Evolutionary conservation across 2,113 vertebrate species (phyloP), one percentile per base, ranked within the genome.

Genomic region (Zosterops hypoxanthus): DNA sequence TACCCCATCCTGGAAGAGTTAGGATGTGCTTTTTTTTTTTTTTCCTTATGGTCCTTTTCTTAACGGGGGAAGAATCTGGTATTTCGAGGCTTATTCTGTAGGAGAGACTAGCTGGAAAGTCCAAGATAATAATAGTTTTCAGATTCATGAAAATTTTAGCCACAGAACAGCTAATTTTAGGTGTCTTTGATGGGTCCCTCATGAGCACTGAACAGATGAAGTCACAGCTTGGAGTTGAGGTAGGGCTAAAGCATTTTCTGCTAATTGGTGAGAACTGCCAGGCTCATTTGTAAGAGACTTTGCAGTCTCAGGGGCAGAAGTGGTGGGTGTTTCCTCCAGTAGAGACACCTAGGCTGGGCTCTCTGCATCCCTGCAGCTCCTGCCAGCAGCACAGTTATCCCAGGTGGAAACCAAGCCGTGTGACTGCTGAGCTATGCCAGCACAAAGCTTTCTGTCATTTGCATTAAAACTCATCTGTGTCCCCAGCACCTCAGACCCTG

Each of bases 121-220:
- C 69, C 50, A 86, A 61, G 82, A 84, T 88, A 94, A 95, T 90
- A 94, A 95, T 83, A 78, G 71, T 65, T 82, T 84, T 90, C 55
- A 75, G 87, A 86, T 86, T 94, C 53, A 93, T 93, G n/a, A 93
- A 92, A 82, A 71, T 88, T 92, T 97, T 78, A 96, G 72, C 50
- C 23, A 19, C 15, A 64, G 76, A 93, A 78, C 31, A 82, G 86
- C 65, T 96, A 94, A 95, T 93, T 96, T 93, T 97, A 95, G 93
- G 52, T 76, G 57, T 86, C 90, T 91, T 77, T 83, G 60, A 87
- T 69, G 50, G 36, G 41, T 91, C 46, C 46, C 49, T 97, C 71
- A 33, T 28, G 42, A 88, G 33, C 44, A 25, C 13, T 18, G 31
- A 25, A 33, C 39, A 87, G 80, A 76, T 92, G 49, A 96, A 78